Evolutionary conservation across 1,140 invertebrate species (phyloP).

Genomic region (Drosophila insularis): DNA sequence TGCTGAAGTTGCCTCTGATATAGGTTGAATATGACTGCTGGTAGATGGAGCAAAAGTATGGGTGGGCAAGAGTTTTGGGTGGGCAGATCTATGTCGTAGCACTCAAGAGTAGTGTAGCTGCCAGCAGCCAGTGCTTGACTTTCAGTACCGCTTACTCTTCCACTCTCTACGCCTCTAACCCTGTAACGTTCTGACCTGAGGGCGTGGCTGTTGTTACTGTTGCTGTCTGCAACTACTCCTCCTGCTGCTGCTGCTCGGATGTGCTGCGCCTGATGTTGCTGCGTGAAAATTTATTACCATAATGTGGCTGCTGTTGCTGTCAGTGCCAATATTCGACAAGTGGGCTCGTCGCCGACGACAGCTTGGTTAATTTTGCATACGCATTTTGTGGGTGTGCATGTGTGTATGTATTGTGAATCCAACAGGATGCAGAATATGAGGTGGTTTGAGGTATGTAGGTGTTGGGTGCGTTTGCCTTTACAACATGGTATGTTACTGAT

Average conservation of each 20-base stretch:
- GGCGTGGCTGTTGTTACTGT: slow-evolving; percentile 14
- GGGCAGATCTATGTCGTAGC: slow-evolving; percentile 17
- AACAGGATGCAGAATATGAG: background rate
- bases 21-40: too few relatives aligned
- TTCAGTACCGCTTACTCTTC: background rate
- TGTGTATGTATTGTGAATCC: slow-evolving; percentile 1
- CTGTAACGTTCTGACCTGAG: slow-evolving; percentile 1
- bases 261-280: slow-evolving; percentile 30
- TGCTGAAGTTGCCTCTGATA: background rate
- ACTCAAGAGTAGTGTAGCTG: slow-evolving; percentile 13
- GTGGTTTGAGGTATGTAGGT: background rate
- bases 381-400: slow-evolving; percentile 7
- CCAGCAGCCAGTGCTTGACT: slow-evolving; percentile 19
- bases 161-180: background rate
- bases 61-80: background rate
- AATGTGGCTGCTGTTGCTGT: slow-evolving; percentile 36
- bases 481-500: slow-evolving; percentile 8
- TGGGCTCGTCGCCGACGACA: slow-evolving; percentile 27
- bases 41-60: background rate
- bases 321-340: slow-evolving; percentile 41
- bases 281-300: slow-evolving; percentile 38
- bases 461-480: slow-evolving; percentile 10
- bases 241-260: slow-evolving; percentile 1
- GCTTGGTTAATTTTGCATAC: slow-evolving; percentile 33
- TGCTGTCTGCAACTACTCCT: slow-evolving; percentile 10